Percentiles rank a stretch among this genome's conserved stretches.
phyloP scores from a whole-genome alignment of 2,888 invertebrate genomes.

The Macaria notata region DNA sequence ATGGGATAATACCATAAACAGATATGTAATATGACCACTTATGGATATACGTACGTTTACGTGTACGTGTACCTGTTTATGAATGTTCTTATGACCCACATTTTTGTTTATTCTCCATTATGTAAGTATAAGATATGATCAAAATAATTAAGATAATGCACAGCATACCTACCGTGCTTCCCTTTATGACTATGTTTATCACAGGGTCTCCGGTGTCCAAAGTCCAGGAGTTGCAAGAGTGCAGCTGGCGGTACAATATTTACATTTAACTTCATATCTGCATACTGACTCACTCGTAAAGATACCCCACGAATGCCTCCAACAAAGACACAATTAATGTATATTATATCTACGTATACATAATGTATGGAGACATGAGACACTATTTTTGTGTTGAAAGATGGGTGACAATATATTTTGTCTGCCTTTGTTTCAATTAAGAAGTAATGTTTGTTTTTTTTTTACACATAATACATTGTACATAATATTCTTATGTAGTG shows the following conservation, averaged over 20 bases:
- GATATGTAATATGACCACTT: no score
- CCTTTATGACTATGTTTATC: not conserved
- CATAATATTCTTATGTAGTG: no score
- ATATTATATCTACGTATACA: constrained; percentile 8
- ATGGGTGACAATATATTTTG: constrained; percentile 27
- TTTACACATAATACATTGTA: no score
- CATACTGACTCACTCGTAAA: constrained; percentile 19
- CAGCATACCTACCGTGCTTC: no score
- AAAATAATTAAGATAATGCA: no score
- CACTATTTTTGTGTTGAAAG: constrained; percentile 27
- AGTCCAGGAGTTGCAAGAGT: constrained; percentile 16
- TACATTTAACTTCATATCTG: constrained; percentile 14
- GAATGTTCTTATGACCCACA: no score
- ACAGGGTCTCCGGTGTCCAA: constrained; percentile 8
- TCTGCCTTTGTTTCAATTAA: constrained; percentile 22
- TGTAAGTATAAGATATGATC: no score
- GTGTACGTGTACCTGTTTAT: no score
- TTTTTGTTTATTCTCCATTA: no score
- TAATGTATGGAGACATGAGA: constrained; percentile 14
- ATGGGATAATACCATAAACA: no score
- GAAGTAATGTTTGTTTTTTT: not conserved
- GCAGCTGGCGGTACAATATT: constrained; percentile 15
- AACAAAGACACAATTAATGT: constrained; percentile 17
- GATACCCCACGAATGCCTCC: constrained; percentile 16
- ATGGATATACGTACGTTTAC: no score